Evolutionary conservation across 2,113 vertebrate genomes (phyloP).

Genomic region (Triplophysa dalaica): DNA sequence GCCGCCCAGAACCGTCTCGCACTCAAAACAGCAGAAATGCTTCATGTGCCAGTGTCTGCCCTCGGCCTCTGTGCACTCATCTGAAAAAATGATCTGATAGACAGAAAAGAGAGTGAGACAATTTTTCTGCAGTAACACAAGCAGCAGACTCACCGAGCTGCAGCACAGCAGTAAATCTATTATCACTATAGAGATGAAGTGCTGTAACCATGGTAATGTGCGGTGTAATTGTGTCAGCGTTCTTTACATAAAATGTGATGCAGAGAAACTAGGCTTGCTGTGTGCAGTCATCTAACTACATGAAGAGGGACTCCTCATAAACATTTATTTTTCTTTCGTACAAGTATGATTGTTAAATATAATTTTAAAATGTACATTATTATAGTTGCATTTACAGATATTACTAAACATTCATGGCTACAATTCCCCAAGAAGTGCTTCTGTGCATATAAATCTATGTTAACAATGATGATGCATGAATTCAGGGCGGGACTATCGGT

Average conservation of each 20-base stretch:
- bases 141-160: constrained; percentile 12
- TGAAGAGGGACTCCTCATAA: not conserved
- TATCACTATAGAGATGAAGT: constrained; percentile 35
- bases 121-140: constrained; percentile 8
- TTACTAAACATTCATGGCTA: no score
- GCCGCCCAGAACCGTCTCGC: constrained; percentile 90
- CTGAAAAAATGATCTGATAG: constrained; percentile 92
- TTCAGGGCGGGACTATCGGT: no score
- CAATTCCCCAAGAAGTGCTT: no score
- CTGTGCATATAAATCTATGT: no score
- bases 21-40: constrained; percentile 98
- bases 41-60: constrained; percentile 99
- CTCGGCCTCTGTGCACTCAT: constrained; percentile 97
- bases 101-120: constrained; percentile 31
- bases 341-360: not conserved
- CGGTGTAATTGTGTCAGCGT: not conserved
- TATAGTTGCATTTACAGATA: no score
- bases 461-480: no score
- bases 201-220: constrained; percentile 36
- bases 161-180: constrained; percentile 28
- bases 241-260: constrained; percentile 26
- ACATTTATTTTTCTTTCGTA: not conserved
- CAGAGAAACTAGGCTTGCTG: not conserved
- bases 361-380: not conserved
- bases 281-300: constrained; percentile 7